These are phyloP conservation scores for Scomberomorus guttatus DNA, from an alignment of 2,797 vertebrate genomes.

Conservation along the genomic window DNA sequence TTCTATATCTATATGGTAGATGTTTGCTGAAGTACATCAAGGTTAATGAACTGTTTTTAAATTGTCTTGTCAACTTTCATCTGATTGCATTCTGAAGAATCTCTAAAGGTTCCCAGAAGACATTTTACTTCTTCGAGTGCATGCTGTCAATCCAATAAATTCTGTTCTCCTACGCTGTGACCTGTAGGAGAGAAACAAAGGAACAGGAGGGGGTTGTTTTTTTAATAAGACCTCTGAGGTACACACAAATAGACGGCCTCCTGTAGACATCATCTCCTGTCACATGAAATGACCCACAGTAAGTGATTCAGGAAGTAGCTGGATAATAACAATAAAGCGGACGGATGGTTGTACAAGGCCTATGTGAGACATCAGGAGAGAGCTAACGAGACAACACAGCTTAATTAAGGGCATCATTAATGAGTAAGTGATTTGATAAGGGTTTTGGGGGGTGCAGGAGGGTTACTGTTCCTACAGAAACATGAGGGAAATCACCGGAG, in stretches of 20 bases:
- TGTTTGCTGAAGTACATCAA: neutral
- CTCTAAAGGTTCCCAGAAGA: conserved; percentile 3
- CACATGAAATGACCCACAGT: conserved; percentile 40
- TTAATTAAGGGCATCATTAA: conserved; percentile 74
- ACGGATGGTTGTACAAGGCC: conserved; percentile 6
- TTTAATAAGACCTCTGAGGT: conserved; percentile 50
- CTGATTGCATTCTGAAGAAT: neutral
- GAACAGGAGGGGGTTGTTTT: conserved; percentile 7
- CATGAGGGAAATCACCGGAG: conserved; percentile 67
- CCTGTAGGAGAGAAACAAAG: conserved; percentile 14
- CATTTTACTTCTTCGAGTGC: neutral
- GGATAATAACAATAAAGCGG: conserved; percentile 15
- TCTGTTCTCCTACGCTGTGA: neutral
- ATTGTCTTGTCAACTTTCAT: neutral
- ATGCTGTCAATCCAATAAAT: conserved; percentile 13
- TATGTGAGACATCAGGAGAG: conserved; percentile 36
- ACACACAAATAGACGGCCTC: conserved; percentile 45
- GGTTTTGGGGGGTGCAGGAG: conserved; percentile 25
- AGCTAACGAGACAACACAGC: conserved; percentile 48
- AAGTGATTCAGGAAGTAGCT: conserved; percentile 39
- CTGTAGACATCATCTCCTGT: conserved; percentile 39
- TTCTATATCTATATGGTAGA: neutral
- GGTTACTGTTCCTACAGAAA: conserved; percentile 50
- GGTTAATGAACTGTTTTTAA: neutral
- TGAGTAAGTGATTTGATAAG: conserved; percentile 57